phyloP scores from a whole-genome alignment of 2,113 vertebrate genomes.

The Copsychus sechellarum region DNA sequence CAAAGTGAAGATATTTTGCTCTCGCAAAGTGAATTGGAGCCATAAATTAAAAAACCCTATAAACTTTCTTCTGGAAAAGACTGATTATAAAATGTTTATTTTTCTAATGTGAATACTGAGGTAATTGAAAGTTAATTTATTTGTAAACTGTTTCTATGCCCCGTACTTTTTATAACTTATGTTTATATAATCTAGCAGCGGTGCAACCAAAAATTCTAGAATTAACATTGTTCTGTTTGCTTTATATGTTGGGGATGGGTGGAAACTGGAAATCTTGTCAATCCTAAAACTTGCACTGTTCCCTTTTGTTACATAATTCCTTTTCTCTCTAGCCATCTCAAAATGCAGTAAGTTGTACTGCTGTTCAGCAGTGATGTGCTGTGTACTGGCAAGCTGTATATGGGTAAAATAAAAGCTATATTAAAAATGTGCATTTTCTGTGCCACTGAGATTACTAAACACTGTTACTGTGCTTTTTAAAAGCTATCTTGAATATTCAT shows the following conservation, averaged over 20 bases:
- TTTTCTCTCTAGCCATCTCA: conserved; percentile 38
- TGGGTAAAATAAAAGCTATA: conserved; percentile 52
- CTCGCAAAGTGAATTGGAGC: conserved; percentile 38
- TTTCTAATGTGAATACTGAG: conserved; percentile 75
- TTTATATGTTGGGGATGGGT: conserved; percentile 25
- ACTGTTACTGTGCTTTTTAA: background rate
- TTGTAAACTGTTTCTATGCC: conserved; percentile 69
- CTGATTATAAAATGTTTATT: conserved; percentile 62
- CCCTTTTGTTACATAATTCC: conserved; percentile 25
- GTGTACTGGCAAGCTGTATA: conserved; percentile 39
- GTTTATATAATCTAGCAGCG: background rate
- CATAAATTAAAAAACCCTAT: background rate
- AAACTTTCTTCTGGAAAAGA: conserved; percentile 37
- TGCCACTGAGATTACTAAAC: background rate
- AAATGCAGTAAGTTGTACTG: conserved; percentile 46
- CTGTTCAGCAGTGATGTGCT: conserved; percentile 44
- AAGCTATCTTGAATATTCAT: background rate
- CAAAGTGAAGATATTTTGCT: conserved; percentile 62
- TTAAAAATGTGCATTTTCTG: background rate
- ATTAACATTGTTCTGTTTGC: conserved; percentile 28
- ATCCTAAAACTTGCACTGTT: conserved; percentile 53
- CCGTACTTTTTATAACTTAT: conserved; percentile 40
- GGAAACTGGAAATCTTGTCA: conserved; percentile 14
- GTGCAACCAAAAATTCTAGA: conserved; percentile 35
- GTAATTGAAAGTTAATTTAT: conserved; percentile 76